Evolutionary conservation across 2,113 vertebrate species (phyloP).

Genomic region (Halcyon senegalensis): DNA sequence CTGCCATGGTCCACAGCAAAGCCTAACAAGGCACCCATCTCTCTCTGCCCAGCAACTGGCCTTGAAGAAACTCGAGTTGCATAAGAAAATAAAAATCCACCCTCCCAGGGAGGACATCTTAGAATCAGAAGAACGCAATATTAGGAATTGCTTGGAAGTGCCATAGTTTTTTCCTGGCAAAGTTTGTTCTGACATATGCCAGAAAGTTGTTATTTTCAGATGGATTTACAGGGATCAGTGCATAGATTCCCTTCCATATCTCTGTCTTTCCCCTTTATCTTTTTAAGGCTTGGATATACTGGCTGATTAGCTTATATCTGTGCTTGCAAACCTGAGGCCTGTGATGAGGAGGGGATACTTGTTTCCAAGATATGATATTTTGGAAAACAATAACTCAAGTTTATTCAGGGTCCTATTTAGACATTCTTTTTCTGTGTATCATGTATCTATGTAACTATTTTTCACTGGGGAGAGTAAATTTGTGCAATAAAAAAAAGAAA

Average conservation of each 20-base stretch:
- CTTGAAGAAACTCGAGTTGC: background rate
- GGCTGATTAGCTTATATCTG: background rate
- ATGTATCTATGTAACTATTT: background rate
- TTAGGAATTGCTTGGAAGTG: background rate
- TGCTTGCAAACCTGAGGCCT: conserved; percentile 19
- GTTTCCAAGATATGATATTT: background rate
- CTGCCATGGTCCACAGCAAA: background rate
- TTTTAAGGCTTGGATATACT: conserved; percentile 53
- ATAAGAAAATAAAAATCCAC: background rate
- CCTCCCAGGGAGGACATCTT: background rate
- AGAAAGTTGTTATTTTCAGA: conserved; percentile 57
- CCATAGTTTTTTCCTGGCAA: background rate
- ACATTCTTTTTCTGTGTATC: background rate
- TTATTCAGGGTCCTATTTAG: background rate
- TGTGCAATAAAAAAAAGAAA: background rate
- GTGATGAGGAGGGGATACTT: background rate
- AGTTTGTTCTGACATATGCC: conserved; percentile 34
- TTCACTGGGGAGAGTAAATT: background rate
- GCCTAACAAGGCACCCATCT: background rate
- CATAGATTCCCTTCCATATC: conserved; percentile 51
- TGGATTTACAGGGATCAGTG: conserved; percentile 50
- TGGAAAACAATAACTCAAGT: background rate
- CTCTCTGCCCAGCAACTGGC: background rate
- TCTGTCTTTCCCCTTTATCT: conserved; percentile 42
- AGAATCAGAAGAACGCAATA: background rate